Evolutionary conservation across 1,140 invertebrate genomes (phyloP), one percentile per base, ranked within the genome.

Genomic region (Theocolax elegans): DNA sequence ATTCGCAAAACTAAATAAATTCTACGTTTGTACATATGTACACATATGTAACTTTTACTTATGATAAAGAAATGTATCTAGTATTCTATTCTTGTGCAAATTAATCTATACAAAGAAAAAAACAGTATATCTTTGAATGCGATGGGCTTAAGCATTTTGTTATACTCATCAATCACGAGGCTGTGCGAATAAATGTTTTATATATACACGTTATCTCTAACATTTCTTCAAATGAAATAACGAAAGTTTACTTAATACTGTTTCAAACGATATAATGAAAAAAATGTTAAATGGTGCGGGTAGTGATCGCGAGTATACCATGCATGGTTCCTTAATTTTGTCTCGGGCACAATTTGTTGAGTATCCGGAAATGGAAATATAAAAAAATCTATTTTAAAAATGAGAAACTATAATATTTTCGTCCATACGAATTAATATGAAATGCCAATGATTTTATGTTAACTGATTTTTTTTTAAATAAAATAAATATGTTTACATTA

Each of bases 121-220:
- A 56, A 64, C 4, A 35, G 10, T 35, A 49, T 64, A 19, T 68
- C 46, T 64, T 58, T 56, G 44, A 64, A 70, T 56, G 51, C 51
- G 25, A 64, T 58, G 60, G 42, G 67, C 60, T 70, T 66, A 35
- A 65, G 48, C 69, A 71, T 65, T 71, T 71, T 66, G 46, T 71
- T 71, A 65, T 65, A 74, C 71, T 74, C 63, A 72, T 70, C 70
- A 72, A 72, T 74, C 70, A 66, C 49, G 67, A 72, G 73, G 73
- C 70, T 74, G 73, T 74, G 73, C 58, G 27, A 62, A 67, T 54
- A 49, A 71, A 67, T 62, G 44, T 63, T 70, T 67, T 72, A 72
- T 72, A n/a, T n/a, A 66, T 62, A 72, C 51, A 70, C 42, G 59
- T 70, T 64, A 70, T 58, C 60, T 64, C 42, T 64, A 64, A 63